Evolutionary conservation across 2,113 vertebrate genomes (phyloP), one percentile per base, ranked within the genome.

Genomic region (Andinoacara biseriatus): DNA sequence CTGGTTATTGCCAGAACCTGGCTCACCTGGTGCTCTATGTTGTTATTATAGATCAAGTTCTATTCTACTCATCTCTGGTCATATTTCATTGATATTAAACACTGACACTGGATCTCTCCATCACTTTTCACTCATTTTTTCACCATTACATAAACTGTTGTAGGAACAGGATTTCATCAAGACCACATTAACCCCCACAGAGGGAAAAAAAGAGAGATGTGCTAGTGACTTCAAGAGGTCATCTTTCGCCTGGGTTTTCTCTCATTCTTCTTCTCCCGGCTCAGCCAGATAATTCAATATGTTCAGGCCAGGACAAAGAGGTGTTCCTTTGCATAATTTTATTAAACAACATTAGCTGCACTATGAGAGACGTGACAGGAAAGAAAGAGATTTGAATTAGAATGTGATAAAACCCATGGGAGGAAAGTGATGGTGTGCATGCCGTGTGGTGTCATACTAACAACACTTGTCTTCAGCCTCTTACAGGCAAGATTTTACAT

Each of bases 251-350:
- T 35, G 81, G 60, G 49, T 60, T 85, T 85, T 78, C 69, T 80
- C 40, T 67, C 57, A 40, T 54, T 61, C 52, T 80, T 38, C 24
- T 49, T n/a, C 52, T 46, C n/a, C 31, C 38, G n/a, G 57, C 24
- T 80, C 63, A 69, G 82, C 80, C 69, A 80, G 80, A 82, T 93
- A 88, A 92, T 93, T 92, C 49, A 82, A 78, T 87, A 86, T 90
- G 82, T 86, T 89, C 58, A 60, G 62, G 84, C 69, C 67, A 81
- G 74, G 75, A 80, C 81, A 77, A 49, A 80, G 67, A 61, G 82
- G 81, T 81, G 81, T 86, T 87, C 84, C 61, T 91, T 90, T 88
- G 84, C 86, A 86, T 90, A 83, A 93, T 93, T 90, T 74, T 82
- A 94, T 93, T 83, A 89, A 72, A 81, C 75, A 58, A 85, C 82